Percentiles rank a stretch among this genome's conserved stretches.
These are phyloP conservation scores for Pedionomus torquatus DNA, from an alignment of 2,113 vertebrate genomes.

Conservation along the genomic window DNA sequence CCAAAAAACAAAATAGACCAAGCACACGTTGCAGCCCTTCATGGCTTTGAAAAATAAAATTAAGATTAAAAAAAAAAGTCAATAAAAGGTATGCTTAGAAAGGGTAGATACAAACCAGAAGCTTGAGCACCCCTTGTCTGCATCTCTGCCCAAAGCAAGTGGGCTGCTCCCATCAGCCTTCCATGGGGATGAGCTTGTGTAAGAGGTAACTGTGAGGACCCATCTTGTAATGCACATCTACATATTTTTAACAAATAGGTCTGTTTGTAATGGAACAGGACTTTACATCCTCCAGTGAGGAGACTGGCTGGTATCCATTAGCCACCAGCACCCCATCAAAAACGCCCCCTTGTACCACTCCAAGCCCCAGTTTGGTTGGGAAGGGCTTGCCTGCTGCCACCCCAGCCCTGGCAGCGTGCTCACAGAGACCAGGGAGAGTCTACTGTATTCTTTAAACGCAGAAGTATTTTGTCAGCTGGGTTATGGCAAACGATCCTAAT, in stretches of 20 bases:
- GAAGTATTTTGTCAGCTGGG: background rate
- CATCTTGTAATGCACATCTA: rapidly evolving
- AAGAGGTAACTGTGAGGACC: background rate
- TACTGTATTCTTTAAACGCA: background rate
- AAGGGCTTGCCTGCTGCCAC: rapidly evolving
- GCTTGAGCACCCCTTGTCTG: background rate
- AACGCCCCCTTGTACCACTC: background rate
- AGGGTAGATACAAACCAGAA: background rate
- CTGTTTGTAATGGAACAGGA: background rate
- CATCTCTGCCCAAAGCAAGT: background rate
- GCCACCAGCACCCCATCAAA: background rate
- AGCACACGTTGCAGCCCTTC: background rate
- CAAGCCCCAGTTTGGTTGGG: background rate
- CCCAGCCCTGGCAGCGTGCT: background rate
- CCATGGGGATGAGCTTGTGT: background rate
- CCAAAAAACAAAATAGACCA: rapidly evolving
- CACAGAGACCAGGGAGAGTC: background rate
- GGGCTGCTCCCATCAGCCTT: background rate
- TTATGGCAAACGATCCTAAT: background rate
- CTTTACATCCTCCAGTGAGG: rapidly evolving
- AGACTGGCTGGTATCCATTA: background rate
- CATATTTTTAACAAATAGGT: rapidly evolving
- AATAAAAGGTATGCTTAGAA: background rate
- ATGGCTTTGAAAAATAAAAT: background rate
- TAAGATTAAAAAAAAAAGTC: background rate